phyloP scores from a whole-genome alignment of 2,888 invertebrate genomes.

The Spatulosminthurus flaviceps region DNA sequence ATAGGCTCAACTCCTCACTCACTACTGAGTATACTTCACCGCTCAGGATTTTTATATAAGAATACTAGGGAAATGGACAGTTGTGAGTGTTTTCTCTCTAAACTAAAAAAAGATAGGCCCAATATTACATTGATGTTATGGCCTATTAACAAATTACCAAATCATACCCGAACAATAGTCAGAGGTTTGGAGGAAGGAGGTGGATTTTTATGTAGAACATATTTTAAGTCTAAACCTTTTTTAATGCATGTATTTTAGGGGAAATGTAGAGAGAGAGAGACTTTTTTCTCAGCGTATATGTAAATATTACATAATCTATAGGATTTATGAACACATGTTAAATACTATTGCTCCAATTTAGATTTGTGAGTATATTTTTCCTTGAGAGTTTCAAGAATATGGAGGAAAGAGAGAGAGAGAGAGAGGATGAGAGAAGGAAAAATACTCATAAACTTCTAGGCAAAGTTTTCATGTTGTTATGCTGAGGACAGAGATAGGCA shows the following conservation, averaged over 20 bases:
- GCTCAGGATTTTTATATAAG: too few species aligned
- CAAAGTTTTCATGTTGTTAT: neutral
- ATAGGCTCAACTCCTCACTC: neutral
- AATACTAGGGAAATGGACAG: too few species aligned
- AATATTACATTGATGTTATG: neutral
- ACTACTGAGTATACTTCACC: too few species aligned
- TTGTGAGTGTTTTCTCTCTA: too few species aligned
- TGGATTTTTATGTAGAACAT: neutral
- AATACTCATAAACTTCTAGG: constrained; percentile 14
- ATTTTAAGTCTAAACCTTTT: too few species aligned
- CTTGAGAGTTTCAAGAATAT: neutral
- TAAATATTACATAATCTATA: neutral
- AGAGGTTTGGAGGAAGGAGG: neutral
- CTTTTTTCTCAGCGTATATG: constrained; percentile 12
- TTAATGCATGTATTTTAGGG: neutral
- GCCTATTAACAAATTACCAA: constrained; percentile 10
- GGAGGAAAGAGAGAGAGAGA: too few species aligned
- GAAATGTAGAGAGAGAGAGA: neutral
- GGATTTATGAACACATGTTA: constrained; percentile 7
- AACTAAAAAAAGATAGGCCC: too few species aligned
- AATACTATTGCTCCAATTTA: neutral
- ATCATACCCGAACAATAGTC: neutral
- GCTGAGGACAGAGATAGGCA: neutral
- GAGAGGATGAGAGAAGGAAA: neutral
- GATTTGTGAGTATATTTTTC: neutral